A percentile compares a stretch with the other conserved stretches of the same genome.
Evolutionary conservation across 2,888 invertebrate genomes (phyloP).

Genomic region (Aelia acuminata): DNA sequence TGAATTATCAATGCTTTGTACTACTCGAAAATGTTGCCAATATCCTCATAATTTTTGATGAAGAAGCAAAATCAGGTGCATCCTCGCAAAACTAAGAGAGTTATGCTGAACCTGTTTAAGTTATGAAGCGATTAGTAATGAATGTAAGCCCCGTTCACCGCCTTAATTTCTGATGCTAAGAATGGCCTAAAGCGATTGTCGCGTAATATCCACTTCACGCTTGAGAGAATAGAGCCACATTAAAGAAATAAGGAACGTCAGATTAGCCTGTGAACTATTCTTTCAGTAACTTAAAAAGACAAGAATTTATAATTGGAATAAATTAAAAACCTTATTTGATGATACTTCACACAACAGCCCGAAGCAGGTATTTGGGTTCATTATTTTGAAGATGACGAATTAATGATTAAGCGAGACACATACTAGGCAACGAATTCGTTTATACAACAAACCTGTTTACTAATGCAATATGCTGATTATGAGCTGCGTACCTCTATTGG

Average conservation of each 20-base stretch:
- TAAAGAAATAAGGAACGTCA: not conserved
- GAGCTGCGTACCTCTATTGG: no score
- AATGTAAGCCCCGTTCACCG: not conserved
- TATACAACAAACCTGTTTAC: no score
- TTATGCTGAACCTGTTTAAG: not conserved
- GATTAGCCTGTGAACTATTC: not conserved
- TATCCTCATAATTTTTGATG: not conserved
- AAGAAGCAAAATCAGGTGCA: not conserved
- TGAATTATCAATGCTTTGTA: no score
- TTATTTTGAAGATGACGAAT: no score
- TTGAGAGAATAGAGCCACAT: not conserved
- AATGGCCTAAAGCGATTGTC: not conserved
- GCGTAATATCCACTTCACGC: not conserved
- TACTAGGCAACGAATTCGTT: no score
- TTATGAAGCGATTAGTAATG: not conserved
- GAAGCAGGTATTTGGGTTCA: no score
- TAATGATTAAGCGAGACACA: no score
- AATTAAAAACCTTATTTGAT: not conserved
- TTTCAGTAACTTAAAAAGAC: not conserved
- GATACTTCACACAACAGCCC: no score
- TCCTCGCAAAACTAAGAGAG: not conserved
- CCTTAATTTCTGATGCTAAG: not conserved
- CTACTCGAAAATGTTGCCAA: no score
- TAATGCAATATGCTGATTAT: no score
- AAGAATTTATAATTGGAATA: not conserved